Evolutionary conservation across 2,797 vertebrate species (phyloP), one percentile per base, ranked within the genome.

Genomic region (Podarcis siculus): DNA sequence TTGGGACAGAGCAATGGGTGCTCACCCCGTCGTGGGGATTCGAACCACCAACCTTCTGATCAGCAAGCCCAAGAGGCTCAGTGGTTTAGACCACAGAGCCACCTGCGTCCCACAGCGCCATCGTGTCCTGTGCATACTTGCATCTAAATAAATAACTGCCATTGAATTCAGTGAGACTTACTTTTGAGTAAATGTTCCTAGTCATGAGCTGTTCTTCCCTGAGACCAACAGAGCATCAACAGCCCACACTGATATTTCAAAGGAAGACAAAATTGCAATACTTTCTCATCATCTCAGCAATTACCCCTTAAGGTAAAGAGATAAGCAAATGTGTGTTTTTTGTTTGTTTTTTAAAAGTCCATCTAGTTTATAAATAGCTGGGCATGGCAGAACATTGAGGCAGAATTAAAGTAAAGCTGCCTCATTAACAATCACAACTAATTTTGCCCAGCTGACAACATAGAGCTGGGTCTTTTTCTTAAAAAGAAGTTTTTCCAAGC

Each of bases 401-500:
- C 32, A 69, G 45, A 23, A 66, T 66, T 81, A 35, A 75, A 80
- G 45, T 10, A 58, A 89, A 4, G 0, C 19, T 25, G n/a, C 32
- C 12, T 85, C 32, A 76, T 81, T 85, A 75, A 73, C n/a, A 39
- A 39, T 37, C 35, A 37, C 7, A 80, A 61, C 3, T 25, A 42
- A 49, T 73, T 67, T 75, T 64, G n/a, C 61, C 78, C 32, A 21
- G 21, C 32, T 21, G 17, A 37, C 17, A 81, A 37, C 10, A 80
- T 10, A 49, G 8, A 17, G 37, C 30, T 72, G 4, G 27, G 78
- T 49, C 8, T 78, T 76, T 19, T 21, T 10, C 86, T 79, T 0
- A 82, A 37, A 10, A 83, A 90, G 83, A 87, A 64, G 8, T 8
- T 55, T 85, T 91, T 94, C 88, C n/a, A 79, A 35, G 8, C 32